Evolutionary conservation across 2,888 invertebrate species (phyloP).

Genomic region (Tipula helvola): DNA sequence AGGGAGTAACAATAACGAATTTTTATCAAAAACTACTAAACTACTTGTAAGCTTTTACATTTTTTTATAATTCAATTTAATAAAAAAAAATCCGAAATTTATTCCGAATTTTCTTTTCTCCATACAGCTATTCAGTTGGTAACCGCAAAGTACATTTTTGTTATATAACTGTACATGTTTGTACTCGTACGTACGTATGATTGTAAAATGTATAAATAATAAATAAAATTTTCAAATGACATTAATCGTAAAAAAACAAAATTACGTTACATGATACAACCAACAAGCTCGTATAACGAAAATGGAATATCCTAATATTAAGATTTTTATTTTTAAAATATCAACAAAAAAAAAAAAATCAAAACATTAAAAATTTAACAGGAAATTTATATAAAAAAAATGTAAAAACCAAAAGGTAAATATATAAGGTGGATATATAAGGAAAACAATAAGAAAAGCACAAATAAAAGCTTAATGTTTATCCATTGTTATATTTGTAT

Average conservation of each 20-base stretch:
- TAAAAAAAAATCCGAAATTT: too few relatives aligned
- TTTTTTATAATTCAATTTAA: too few relatives aligned
- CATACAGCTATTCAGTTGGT: too few relatives aligned
- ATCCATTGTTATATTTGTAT: background rate
- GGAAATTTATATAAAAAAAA: background rate
- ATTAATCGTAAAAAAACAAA: background rate
- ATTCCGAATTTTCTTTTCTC: too few relatives aligned
- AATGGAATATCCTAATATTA: background rate
- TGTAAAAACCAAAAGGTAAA: background rate
- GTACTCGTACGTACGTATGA: too few relatives aligned
- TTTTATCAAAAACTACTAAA: too few relatives aligned
- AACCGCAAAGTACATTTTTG: too few relatives aligned
- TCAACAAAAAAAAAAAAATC: background rate
- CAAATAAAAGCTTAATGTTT: conserved; percentile 4
- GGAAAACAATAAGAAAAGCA: background rate
- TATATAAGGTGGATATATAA: background rate
- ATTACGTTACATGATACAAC: background rate
- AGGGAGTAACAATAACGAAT: too few relatives aligned
- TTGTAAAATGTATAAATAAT: background rate
- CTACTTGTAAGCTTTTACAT: too few relatives aligned
- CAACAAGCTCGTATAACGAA: background rate
- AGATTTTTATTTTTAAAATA: background rate
- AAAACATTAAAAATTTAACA: background rate
- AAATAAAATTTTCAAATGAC: background rate
- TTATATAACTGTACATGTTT: too few relatives aligned